Conservation (phyloP, 2,888 invertebrate species). For the Megalurothrips usitatus region DNA sequence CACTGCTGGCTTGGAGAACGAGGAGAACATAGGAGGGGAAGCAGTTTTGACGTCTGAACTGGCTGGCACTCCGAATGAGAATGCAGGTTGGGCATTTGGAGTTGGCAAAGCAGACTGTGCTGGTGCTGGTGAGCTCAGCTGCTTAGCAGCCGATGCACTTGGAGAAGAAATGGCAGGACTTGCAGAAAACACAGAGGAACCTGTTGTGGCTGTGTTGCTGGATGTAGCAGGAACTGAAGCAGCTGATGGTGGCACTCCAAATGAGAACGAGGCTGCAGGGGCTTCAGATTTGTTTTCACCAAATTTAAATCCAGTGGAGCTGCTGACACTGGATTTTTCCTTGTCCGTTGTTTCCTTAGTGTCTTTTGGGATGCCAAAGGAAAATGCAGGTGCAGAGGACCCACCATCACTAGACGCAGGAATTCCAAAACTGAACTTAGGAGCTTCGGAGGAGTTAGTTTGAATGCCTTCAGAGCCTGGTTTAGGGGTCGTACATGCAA, state of each 20-base stretch:
- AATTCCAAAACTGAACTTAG: slow-evolving; percentile 42
- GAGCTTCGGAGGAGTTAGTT: slow-evolving; percentile 28
- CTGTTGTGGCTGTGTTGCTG: no score
- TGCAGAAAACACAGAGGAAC: not conserved
- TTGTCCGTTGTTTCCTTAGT: slow-evolving; percentile 32
- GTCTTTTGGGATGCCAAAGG: slow-evolving; percentile 40
- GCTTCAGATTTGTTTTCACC: slow-evolving; percentile 32
- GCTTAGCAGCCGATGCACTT: slow-evolving; percentile 12
- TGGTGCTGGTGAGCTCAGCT: no score
- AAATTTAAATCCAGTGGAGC: slow-evolving; percentile 33
- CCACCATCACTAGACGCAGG: slow-evolving; percentile 38
- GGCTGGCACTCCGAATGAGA: slow-evolving; percentile 36
- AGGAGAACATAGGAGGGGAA: slow-evolving; percentile 23
- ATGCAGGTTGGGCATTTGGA: slow-evolving; percentile 32
- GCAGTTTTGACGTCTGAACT: not conserved
- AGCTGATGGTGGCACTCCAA: slow-evolving; percentile 34
- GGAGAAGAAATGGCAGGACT: not conserved
- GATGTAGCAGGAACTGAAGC: slow-evolving; percentile 27
- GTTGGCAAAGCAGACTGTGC: not conserved
- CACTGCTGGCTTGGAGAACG: slow-evolving; percentile 16
- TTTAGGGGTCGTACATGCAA: slow-evolving; percentile 56
- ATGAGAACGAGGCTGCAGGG: slow-evolving; percentile 31
- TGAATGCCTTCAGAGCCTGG: slow-evolving; percentile 44
- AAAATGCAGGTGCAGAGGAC: slow-evolving; percentile 35
- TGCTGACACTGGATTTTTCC: slow-evolving; percentile 33